A percentile compares a stretch with the other conserved stretches of the same genome.
These are phyloP conservation scores for Nesometra sesokonis DNA, from an alignment of 35 echinoderm and acorn worm genomes.

Conservation along the genomic window DNA sequence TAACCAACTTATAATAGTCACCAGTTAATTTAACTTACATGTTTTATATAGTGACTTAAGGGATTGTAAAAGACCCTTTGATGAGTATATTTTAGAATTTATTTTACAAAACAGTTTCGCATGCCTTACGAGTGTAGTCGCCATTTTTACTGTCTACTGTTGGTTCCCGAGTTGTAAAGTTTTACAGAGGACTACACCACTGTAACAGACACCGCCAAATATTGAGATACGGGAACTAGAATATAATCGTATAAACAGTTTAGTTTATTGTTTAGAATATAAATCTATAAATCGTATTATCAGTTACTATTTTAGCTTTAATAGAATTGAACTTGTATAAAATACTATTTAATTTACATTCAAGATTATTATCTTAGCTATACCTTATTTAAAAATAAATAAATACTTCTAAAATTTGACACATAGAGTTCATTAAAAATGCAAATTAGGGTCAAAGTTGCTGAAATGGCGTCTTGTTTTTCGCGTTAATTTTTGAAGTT, in stretches of 20 bases:
- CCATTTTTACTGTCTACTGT: background rate
- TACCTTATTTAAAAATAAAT: background rate
- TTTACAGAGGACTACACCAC: too few relatives aligned
- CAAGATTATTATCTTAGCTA: background rate
- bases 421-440: background rate
- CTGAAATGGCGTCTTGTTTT: background rate
- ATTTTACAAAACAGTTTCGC: background rate
- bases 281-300: too few relatives aligned
- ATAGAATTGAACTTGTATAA: too few relatives aligned
- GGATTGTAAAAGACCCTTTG: background rate
- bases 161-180: background rate
- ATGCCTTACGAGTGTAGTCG: background rate
- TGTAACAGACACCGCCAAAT: background rate
- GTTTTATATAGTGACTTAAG: background rate
- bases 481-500: background rate
- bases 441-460: background rate
- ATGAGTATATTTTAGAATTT: background rate
- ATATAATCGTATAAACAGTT: too few relatives aligned
- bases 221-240: background rate
- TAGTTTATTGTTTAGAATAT: too few relatives aligned
- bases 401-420: too few relatives aligned
- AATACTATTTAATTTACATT: background rate
- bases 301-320: too few relatives aligned
- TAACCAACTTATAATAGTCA: too few relatives aligned
- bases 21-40: background rate